A percentile compares a stretch with the other conserved stretches of the same genome.
phyloP scores from a whole-genome alignment of 37 sponge, comb jelly and placozoan species.

The Cliona cf. orientalis region DNA sequence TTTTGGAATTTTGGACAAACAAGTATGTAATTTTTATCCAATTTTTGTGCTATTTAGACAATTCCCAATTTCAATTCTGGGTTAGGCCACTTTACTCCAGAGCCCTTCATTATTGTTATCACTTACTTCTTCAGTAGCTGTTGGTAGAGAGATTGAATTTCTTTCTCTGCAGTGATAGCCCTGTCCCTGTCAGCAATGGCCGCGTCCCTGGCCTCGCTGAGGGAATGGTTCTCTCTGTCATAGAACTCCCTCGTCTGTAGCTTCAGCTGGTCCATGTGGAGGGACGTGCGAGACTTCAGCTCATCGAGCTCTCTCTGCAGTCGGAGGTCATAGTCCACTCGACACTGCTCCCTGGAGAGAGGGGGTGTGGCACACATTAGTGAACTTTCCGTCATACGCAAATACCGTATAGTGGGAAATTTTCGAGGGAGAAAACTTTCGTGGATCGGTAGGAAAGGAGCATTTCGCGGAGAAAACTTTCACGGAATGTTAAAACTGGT shows the following conservation, averaged over 20 bases:
- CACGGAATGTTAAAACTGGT: too few species aligned
- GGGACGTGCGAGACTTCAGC: slow-evolving; percentile 53
- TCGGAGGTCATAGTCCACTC: slow-evolving; percentile 65
- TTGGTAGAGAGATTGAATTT: slow-evolving; percentile 41
- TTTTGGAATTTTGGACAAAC: too few species aligned
- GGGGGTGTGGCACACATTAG: neutral
- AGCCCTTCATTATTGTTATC: neutral
- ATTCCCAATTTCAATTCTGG: too few species aligned
- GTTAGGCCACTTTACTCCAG: too few species aligned
- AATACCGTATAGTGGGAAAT: too few species aligned
- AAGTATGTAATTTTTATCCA: too few species aligned
- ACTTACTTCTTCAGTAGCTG: slow-evolving; percentile 63
- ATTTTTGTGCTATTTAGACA: too few species aligned
- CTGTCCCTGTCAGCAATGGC: slow-evolving; percentile 76
- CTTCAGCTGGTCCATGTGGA: slow-evolving; percentile 78
- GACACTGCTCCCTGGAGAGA: slow-evolving; percentile 57
- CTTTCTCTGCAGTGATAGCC: slow-evolving; percentile 45
- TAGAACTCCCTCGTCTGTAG: slow-evolving; percentile 74
- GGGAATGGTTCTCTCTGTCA: slow-evolving; percentile 75
- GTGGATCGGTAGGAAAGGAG: too few species aligned
- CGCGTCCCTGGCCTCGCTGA: slow-evolving; percentile 60
- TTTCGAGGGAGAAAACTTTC: too few species aligned
- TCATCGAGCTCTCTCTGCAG: slow-evolving; percentile 72
- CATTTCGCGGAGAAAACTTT: too few species aligned
- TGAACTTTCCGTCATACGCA: too few species aligned